Evolutionary conservation across 1,140 invertebrate genomes (phyloP).

Genomic region (Penaeus indicus): DNA sequence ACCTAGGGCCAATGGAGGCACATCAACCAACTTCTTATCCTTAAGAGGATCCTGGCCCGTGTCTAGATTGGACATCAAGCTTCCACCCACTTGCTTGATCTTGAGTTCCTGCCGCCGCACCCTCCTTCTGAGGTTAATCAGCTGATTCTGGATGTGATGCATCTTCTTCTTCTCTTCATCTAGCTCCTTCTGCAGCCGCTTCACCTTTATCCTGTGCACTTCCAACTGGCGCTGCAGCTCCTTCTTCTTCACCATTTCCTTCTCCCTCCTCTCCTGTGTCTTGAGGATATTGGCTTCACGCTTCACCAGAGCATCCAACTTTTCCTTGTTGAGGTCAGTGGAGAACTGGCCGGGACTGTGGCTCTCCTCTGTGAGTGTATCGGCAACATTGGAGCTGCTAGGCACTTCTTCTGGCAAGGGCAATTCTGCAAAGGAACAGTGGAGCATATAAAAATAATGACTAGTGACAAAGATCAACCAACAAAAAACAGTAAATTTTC

Average conservation of each 20-base stretch:
- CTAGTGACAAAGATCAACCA: no score
- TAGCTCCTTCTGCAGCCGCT: slow-evolving; percentile 8
- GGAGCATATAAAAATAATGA: no score
- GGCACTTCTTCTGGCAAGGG: no score
- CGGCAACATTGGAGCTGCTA: no score
- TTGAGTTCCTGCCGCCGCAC: slow-evolving; percentile 17
- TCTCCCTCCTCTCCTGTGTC: not conserved
- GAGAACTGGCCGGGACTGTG: no score
- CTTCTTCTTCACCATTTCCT: not conserved
- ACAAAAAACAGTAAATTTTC: no score
- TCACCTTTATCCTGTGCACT: slow-evolving; percentile 10
- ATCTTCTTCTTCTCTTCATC: slow-evolving; percentile 38
- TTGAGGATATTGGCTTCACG: no score
- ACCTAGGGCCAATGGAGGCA: not conserved
- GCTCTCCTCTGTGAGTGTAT: no score
- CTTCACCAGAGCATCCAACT: no score
- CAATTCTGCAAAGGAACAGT: no score
- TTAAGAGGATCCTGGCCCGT: not conserved
- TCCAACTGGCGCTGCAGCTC: slow-evolving; percentile 19
- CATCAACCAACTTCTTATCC: not conserved
- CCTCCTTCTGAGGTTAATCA: slow-evolving; percentile 23
- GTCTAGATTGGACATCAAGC: no score
- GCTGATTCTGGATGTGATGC: not conserved
- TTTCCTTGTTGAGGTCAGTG: no score
- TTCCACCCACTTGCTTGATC: not conserved